Conservation (phyloP, 2,888 invertebrate genomes). For the Oxyteleia sp. region DNA sequence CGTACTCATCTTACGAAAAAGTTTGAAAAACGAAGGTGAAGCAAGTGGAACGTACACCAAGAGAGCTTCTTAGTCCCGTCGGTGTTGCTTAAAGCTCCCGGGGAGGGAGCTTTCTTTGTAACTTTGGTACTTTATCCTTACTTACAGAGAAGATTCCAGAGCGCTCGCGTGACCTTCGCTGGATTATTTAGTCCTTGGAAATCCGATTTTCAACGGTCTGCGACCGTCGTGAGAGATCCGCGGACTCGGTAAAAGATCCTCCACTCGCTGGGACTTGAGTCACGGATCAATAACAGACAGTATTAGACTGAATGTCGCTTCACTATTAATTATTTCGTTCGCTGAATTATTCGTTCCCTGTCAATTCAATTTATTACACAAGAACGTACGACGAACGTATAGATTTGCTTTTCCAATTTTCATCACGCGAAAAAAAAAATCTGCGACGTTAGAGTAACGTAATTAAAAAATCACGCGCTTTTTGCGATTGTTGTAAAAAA, state of each 20-base stretch:
- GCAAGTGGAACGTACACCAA: slow-evolving; percentile 56
- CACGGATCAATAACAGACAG: slow-evolving; percentile 59
- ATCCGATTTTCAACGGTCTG: slow-evolving; percentile 70
- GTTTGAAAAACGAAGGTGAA: slow-evolving; percentile 61
- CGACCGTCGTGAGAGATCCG: slow-evolving; percentile 61
- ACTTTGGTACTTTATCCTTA: slow-evolving; percentile 81
- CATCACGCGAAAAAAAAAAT: slow-evolving; percentile 27
- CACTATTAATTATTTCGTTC: slow-evolving; percentile 64
- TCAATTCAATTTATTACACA: slow-evolving; percentile 50
- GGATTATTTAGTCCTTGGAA: slow-evolving; percentile 71
- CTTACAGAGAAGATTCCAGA: slow-evolving; percentile 65
- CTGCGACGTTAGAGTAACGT: not conserved
- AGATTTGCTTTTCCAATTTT: slow-evolving; percentile 40
- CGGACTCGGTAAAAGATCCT: slow-evolving; percentile 50
- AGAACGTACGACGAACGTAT: slow-evolving; percentile 9
- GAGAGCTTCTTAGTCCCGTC: slow-evolving; percentile 69
- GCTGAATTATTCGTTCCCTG: slow-evolving; percentile 49
- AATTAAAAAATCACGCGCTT: slow-evolving; percentile 7
- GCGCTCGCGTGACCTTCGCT: slow-evolving; percentile 67
- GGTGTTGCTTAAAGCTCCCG: slow-evolving; percentile 79
- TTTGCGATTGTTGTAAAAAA: no score
- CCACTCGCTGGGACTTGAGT: slow-evolving; percentile 28
- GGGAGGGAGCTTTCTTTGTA: slow-evolving; percentile 79
- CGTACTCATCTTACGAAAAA: slow-evolving; percentile 66
- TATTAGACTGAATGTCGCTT: slow-evolving; percentile 50